Percentiles rank a stretch among this genome's conserved stretches.
Conservation (phyloP, 2,113 vertebrate species). For the Pteropus alecto region DNA sequence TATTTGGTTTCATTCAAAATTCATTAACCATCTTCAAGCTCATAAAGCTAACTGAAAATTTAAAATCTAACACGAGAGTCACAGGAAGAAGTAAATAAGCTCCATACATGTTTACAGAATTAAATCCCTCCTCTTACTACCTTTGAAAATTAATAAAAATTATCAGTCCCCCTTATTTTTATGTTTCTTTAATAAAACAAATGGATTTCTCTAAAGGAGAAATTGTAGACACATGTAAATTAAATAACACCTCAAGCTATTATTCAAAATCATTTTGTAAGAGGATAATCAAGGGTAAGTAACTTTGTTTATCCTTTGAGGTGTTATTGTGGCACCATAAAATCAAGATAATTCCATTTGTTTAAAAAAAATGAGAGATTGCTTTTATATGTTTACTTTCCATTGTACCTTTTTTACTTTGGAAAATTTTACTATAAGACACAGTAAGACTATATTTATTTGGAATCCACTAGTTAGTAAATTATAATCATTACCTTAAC, state of each 20-base stretch:
- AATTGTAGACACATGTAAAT: neutral
- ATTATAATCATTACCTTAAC: conserved; percentile 9
- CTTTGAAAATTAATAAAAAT: conserved; percentile 10
- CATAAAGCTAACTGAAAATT: conserved; percentile 5
- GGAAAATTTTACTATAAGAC: neutral
- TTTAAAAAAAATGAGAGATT: neutral
- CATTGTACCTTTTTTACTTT: neutral
- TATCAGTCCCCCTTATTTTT: neutral
- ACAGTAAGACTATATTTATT: neutral
- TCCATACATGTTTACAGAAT: neutral
- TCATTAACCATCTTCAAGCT: neutral
- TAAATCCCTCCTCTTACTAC: neutral
- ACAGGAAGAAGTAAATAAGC: neutral
- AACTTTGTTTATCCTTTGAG: conserved; percentile 1
- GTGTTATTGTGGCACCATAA: neutral
- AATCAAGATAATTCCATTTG: neutral
- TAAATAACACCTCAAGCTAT: neutral
- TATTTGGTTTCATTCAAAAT: conserved; percentile 4
- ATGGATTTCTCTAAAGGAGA: conserved; percentile 10
- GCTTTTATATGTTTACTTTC: neutral
- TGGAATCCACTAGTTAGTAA: neutral
- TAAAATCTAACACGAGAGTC: neutral
- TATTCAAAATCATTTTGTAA: conserved; percentile 12
- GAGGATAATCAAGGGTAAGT: neutral
- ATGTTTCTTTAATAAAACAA: conserved; percentile 36